Evolutionary conservation across 2,113 vertebrate genomes (phyloP).

Genomic region (Rhinolophus sinicus): DNA sequence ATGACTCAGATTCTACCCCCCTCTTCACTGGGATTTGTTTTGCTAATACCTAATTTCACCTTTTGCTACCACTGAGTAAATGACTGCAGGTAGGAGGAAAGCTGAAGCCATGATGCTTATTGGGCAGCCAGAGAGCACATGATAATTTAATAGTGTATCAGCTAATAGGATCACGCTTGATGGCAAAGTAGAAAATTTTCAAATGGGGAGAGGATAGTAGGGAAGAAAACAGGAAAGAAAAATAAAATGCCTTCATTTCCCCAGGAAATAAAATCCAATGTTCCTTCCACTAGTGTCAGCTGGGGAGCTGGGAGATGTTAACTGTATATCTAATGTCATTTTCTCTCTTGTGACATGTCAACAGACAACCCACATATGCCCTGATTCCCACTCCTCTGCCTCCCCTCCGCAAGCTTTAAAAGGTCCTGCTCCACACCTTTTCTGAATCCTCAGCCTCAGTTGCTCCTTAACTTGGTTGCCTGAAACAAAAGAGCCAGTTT

Average conservation of each 20-base stretch:
- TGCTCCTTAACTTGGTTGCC: slow-evolving; percentile 66
- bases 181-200: slow-evolving; percentile 60
- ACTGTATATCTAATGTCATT: slow-evolving; percentile 70
- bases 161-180: slow-evolving; percentile 58
- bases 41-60: slow-evolving; percentile 67
- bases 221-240: not conserved
- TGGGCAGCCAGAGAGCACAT: slow-evolving; percentile 59
- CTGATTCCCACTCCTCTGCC: not conserved
- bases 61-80: slow-evolving; percentile 69
- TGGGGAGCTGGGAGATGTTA: slow-evolving; percentile 28
- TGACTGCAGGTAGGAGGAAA: slow-evolving; percentile 41
- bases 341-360: slow-evolving; percentile 70
- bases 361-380: slow-evolving; percentile 30
- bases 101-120: slow-evolving; percentile 28
- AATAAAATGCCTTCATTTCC: slow-evolving; percentile 49
- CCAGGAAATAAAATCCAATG: slow-evolving; percentile 69
- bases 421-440: not conserved
- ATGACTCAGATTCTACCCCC: slow-evolving; percentile 10
- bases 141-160: slow-evolving; percentile 53
- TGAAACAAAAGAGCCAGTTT: slow-evolving; percentile 78
- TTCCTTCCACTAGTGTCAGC: slow-evolving; percentile 50
- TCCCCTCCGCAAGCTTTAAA: slow-evolving; percentile 35
- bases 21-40: slow-evolving; percentile 61
- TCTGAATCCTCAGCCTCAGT: slow-evolving; percentile 18
- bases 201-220: not conserved